Base-by-base conservation (phyloP, 2,113 vertebrate genomes). In the Nerophis ophidion region DNA sequence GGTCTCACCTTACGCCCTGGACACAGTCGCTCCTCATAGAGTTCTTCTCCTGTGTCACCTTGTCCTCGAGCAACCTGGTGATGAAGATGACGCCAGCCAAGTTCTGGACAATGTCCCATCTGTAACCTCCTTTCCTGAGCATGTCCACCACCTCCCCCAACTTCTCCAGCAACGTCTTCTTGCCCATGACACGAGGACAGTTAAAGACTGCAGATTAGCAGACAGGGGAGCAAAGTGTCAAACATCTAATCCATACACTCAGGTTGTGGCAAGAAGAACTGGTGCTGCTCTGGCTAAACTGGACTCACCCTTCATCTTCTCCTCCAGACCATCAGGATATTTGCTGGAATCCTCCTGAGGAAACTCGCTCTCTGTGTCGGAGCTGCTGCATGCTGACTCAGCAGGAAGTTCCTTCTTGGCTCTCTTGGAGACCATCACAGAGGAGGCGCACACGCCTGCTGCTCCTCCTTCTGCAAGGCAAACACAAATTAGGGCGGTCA, bases 41-140 rank as follows among this genome's bases (percentile, higher is more conserved):
- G 81, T 84, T 87, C 58, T 85, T 90, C 49, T 92, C 89, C 70
- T 88, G 89, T 0, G 57, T 36, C 0, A 63, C 75, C 15, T 87
- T 89, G 26, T 95, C 92, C 61, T 95, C 91, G 86, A 95, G 76
- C 33, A 91, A 77, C 62, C 88, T 83, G 60, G 79, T 61, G 46
- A 95, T 86, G 71, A 90, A 89, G 60, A 64, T 67, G 48, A 95
- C 87, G 2, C 90, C 91, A 0, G 88, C 88, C 2, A 96, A 81
- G 80, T 92, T 90, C 72, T 89, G 84, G 17, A 42, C 72, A 3
- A 74, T 58, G 52, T 92, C 91, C 0, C 87, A 83, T 33, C 87
- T 84, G 0, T 86, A 69, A 61, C 77, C 87, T 19, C 81, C 88
- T 68, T 89, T 92, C 82, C 87, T 92, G 78, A 94, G 77, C 36